Evolutionary conservation across 2,888 invertebrate genomes (phyloP), one percentile per base, ranked within the genome.

Genomic region (Ennomos fuscantarius): DNA sequence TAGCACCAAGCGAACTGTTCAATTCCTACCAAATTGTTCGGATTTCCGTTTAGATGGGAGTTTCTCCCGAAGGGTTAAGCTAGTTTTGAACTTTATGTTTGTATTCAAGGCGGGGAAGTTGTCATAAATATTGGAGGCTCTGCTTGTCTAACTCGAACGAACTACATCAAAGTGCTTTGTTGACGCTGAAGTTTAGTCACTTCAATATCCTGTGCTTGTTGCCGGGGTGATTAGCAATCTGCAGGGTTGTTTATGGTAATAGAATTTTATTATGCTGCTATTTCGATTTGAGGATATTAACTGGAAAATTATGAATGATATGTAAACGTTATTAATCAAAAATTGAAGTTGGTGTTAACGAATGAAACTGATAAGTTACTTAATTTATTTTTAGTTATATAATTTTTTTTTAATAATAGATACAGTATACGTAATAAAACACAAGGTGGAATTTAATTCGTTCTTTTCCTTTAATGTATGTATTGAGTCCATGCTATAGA

Each of bases 141-240:
- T 76, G 80, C 78, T 83, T 80, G 81, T 82, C 82, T 79, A 78
- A 86, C 77, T 84, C 72, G 78, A 76, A 76, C 72, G 73, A 84
- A 86, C 82, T 84, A 86, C 76, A 82, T 82, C 81, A 81, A 85
- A 86, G 82, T 83, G 82, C 79, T 82, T 84, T 82, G 84, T 86
- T 84, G 86, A 82, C 81, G 78, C 70, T 66, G 79, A 84, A 86
- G 79, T 86, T 66, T 84, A 65, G 76, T 66, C 72, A 73, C 73
- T 77, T 77, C 82, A 80, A 86, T 86, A 84, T 86, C 86, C 83
- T 81, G 79, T 66, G 73, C 69, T 74, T 69, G 70, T 74, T 73
- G 75, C 77, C 68, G 70, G 72, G 69, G 63, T 71, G 75, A 83
- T 83, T 82, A 82, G 72, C 68, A 76, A 74, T 66, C 68, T 65